Evolutionary conservation across 2,888 invertebrate genomes (phyloP), one percentile per base, ranked within the genome.

Genomic region (Napeogenes inachia): DNA sequence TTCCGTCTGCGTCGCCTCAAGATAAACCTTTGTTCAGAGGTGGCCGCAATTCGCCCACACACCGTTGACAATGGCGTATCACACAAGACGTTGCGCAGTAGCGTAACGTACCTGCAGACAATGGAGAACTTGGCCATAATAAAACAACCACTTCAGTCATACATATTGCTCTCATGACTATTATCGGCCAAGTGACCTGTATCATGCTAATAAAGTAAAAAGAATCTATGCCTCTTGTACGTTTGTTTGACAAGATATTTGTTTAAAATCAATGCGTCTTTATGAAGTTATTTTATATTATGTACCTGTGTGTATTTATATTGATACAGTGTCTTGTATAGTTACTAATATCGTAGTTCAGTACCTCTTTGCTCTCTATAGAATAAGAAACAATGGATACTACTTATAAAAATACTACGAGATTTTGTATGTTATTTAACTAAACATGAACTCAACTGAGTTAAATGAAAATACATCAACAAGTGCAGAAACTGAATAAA

Each of bases 81-180:
- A 73, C 73, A 75, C 73, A 74, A 76, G 75, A 71, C 73, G 80
- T 79, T 83, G 82, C 86, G 84, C 81, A 87, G 85, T 86, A 83
- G 82, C 82, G 76, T 58, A 76, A 73, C 60, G 59, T 64, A 65
- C 75, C 75, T 73, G 64, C 75, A 81, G 75, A 87, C 87, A 88
- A 87, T 87, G 76, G 82, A 79, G 74, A 71, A 78, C 77, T 79
- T 75, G 74, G 72, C 77, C 74, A 79, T 81, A 77, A 79, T 76
- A 74, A 76, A 70, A 68, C 62, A 67, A 63, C 65, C 61, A 59
- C 63, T 62, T 66, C 67, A 46, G 53, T 59, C 61, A 65, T 64
- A 67, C 63, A 68, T 61, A 70, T 59, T 64, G 61, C 61, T 61
- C 54, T 76, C 76, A 77, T 77, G 73, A 77, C 75, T 82, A 76